Percentiles rank a stretch among this genome's conserved stretches.
phyloP scores from a whole-genome alignment of 2,797 vertebrate genomes.

The Anas georgica region DNA sequence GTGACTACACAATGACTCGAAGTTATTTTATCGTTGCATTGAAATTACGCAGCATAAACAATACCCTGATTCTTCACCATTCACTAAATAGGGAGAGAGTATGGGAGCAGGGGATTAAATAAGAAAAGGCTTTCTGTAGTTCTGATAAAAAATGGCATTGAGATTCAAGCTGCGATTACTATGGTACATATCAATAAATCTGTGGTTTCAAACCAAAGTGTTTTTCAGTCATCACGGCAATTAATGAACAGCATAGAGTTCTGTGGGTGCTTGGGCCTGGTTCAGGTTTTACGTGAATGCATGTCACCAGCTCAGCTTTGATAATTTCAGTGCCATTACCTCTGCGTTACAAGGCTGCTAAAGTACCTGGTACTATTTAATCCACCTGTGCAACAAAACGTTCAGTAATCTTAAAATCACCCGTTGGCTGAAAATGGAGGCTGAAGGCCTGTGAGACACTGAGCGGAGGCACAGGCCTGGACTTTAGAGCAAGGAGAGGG shows the following conservation, averaged over 20 bases:
- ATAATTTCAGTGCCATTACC: not conserved
- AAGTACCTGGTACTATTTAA: not conserved
- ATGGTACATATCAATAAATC: not conserved
- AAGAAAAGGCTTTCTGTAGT: not conserved
- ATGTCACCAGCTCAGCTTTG: not conserved
- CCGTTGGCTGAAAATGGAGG: not conserved
- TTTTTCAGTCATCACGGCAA: not conserved
- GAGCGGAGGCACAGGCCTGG: not conserved
- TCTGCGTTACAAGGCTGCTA: not conserved
- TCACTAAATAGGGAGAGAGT: not conserved
- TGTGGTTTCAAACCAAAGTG: not conserved
- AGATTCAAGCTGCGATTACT: not conserved
- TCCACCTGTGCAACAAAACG: not conserved
- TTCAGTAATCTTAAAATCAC: not conserved
- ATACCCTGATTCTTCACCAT: not conserved
- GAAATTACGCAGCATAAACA: not conserved
- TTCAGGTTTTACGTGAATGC: not conserved
- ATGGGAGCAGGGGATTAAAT: not conserved
- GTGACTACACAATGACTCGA: not conserved
- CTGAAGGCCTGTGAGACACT: not conserved
- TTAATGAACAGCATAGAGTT: not conserved
- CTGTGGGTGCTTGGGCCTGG: not conserved
- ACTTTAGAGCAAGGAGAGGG: not conserved
- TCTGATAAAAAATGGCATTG: not conserved
- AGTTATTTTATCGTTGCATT: not conserved